Conservation (phyloP, 1,140 invertebrate genomes). For the Batillaria attramentaria region DNA sequence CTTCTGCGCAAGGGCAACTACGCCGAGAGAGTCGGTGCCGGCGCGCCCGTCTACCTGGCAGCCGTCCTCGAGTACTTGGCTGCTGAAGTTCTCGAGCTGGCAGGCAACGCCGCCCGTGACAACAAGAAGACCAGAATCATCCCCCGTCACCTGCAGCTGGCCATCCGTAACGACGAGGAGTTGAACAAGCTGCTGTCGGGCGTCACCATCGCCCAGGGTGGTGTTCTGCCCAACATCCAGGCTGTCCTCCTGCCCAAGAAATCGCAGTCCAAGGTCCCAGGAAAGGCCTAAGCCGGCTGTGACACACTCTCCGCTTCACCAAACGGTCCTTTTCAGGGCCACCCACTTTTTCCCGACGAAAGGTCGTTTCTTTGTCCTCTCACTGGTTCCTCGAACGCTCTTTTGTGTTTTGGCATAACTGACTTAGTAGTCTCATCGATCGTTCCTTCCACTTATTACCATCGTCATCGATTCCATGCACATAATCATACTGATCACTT, state of each 20-base stretch:
- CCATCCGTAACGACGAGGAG: constrained; percentile 71
- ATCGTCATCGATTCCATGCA: too few relatives aligned
- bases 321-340: constrained; percentile 39
- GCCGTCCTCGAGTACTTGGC: constrained; percentile 72
- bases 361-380: too few relatives aligned
- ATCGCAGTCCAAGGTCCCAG: constrained; percentile 32
- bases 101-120: constrained; percentile 84
- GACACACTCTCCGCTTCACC: constrained; percentile 49
- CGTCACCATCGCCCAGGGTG: constrained; percentile 70
- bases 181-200: constrained; percentile 69
- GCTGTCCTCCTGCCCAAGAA: constrained; percentile 70
- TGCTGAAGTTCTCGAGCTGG: constrained; percentile 75
- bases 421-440: constrained; percentile 22
- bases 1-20: constrained; percentile 69
- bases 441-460: too few relatives aligned
- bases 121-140: constrained; percentile 73
- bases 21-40: constrained; percentile 63
- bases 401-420: constrained; percentile 59
- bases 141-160: constrained; percentile 67
- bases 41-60: constrained; percentile 67
- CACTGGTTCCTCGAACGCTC: too few relatives aligned
- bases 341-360: too few relatives aligned
- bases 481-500: too few relatives aligned
- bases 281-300: constrained; percentile 34
- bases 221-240: constrained; percentile 71